Evolutionary conservation across 2,888 invertebrate genomes (phyloP).

Genomic region (Megalurothrips usitatus): DNA sequence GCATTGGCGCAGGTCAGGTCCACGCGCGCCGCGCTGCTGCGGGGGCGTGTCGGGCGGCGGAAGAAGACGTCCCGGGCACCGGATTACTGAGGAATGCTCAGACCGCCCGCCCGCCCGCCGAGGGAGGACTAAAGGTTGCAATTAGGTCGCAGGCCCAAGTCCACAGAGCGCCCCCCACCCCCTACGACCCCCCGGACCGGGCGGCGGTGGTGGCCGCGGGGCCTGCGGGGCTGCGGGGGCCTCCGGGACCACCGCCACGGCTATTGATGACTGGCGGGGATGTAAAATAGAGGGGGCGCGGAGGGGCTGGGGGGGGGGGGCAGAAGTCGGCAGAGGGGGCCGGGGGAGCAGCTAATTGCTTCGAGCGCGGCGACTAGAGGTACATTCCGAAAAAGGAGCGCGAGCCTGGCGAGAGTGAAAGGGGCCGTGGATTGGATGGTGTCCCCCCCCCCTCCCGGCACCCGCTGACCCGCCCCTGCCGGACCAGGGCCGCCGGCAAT

Average conservation of each 20-base stretch:
- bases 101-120: not conserved
- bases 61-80: not conserved
- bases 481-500: not conserved
- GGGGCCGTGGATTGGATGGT: too few species aligned
- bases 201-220: not conserved
- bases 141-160: not conserved
- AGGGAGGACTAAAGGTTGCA: not conserved
- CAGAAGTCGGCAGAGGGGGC: not conserved
- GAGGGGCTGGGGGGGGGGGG: not conserved
- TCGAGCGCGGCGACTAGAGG: not conserved
- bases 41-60: too few species aligned
- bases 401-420: not conserved
- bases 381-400: not conserved
- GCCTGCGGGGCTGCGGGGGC: not conserved
- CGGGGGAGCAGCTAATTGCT: not conserved
- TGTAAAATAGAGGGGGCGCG: not conserved
- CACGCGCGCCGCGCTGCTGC: too few species aligned
- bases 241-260: not conserved
- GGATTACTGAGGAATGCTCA: not conserved
- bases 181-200: not conserved
- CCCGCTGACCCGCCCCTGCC: not conserved
- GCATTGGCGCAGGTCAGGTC: too few species aligned
- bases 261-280: not conserved
- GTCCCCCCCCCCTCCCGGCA: not conserved
- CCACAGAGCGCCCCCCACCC: not conserved